These are phyloP conservation scores for Tragelaphus oryx DNA, from an alignment of 2,797 vertebrate genomes.

Conservation along the genomic window DNA sequence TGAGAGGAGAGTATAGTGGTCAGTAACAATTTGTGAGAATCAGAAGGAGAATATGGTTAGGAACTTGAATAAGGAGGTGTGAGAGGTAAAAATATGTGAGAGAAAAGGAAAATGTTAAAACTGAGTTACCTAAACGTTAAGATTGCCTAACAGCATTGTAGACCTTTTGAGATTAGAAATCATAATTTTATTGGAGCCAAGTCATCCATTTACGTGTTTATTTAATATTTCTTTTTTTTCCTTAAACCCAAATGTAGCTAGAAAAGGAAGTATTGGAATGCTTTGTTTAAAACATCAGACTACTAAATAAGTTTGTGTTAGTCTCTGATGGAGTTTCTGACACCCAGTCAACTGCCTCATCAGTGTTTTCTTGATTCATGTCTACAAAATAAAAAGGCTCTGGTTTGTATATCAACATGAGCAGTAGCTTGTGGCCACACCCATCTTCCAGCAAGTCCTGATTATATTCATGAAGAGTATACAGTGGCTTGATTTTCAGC, in stretches of 20 bases:
- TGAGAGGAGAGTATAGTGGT: background rate
- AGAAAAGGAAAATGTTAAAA: background rate
- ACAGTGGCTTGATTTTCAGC: background rate
- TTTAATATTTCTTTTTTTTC: background rate
- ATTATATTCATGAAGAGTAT: background rate
- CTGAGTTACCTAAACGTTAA: background rate
- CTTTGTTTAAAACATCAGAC: constrained; percentile 2
- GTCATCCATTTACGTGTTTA: background rate
- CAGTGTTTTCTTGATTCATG: background rate
- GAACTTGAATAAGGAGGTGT: background rate
- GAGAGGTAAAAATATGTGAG: background rate
- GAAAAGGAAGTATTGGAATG: background rate
- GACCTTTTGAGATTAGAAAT: background rate
- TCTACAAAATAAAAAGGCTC: background rate
- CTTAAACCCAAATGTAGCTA: background rate
- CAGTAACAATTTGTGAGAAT: constrained; percentile 24
- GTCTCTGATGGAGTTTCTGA: background rate
- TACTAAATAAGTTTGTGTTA: background rate
- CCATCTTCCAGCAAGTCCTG: background rate
- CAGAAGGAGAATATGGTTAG: background rate
- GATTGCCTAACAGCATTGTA: background rate
- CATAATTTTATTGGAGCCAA: background rate
- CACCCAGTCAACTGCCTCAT: background rate
- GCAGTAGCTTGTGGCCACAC: background rate
- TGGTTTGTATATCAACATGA: background rate